These are phyloP conservation scores for Pogonus chalceus DNA, from an alignment of 1,140 invertebrate species.

Conservation along the genomic window DNA sequence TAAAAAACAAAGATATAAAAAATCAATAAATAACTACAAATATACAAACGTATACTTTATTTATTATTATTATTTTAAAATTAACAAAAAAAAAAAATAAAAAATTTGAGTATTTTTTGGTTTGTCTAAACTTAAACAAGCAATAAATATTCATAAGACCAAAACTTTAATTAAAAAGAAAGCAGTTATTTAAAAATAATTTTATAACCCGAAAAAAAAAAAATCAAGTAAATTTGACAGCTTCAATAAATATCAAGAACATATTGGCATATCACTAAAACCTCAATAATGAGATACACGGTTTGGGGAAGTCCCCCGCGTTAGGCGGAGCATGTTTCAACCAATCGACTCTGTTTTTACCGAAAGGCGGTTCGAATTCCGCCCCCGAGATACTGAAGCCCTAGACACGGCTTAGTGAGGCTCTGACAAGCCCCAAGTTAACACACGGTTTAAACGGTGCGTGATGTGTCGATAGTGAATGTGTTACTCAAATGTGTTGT, in stretches of 20 bases:
- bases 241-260: conserved; percentile 31
- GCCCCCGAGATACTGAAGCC: conserved; percentile 13
- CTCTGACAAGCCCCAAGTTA: conserved; percentile 20
- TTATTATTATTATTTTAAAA: no score
- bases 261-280: conserved; percentile 29
- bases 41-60: no score
- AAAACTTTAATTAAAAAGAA: no score
- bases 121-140: no score
- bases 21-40: no score
- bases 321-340: conserved; percentile 13
- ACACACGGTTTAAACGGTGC: no score
- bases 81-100: no score
- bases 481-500: no score
- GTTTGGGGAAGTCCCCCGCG: conserved; percentile 16
- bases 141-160: no score
- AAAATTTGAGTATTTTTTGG: no score
- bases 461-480: background rate
- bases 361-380: conserved; percentile 9
- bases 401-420: conserved; percentile 21
- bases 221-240: conserved; percentile 2
- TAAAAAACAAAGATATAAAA: no score
- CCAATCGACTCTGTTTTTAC: conserved; percentile 15
- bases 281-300: conserved; percentile 31
- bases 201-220: background rate
- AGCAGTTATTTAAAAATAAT: no score